Base-by-base conservation (phyloP, 2,113 vertebrate genomes). In the Platanista minor region DNA sequence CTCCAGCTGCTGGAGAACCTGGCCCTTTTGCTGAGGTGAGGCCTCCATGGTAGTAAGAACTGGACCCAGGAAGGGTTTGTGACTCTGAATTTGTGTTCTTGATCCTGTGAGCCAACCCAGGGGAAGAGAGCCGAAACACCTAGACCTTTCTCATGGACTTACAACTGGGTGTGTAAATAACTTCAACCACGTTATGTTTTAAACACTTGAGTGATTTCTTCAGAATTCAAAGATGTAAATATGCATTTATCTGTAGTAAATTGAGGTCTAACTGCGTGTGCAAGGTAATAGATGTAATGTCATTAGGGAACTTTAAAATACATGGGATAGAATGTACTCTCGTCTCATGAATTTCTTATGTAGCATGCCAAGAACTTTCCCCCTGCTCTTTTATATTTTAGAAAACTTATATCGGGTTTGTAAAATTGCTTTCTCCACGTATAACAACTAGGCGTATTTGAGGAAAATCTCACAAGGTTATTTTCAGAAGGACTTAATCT, bases 11-110 rank as follows among this genome's bases (percentile, higher is more conserved):
- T 82, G 96, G 92, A 41, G 95, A 95, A 20, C 23, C 23, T 0
- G 25, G 59, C 67, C 87, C 13, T 7, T 96, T 92, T 29, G 87
- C 97, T 64, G 96, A 98, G 97, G 99, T 99, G 90, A 97, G 97
- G 72, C 33, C 36, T 78, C 1, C 11, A 4, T 4, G 0, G 2
- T n/a, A 27, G 27, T 91, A 93, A 82, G 67, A 91, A 66, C 41
- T 43, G 62, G 33, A 46, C 23, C 31, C 1, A 1, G 74, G 57
- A 95, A 27, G 57, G 77, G 15, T 17, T 36, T 54, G 14, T 39
- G 3, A n/a, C 52, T 71, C 41, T 83, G 85, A 94, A 46, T 69
- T 39, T 87, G 49, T 96, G n/a, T 81, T 3, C 12, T 41, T 3
- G 18, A 29, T 11, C 25, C n/a, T 77, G 1, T 87, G 52, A 61